These are phyloP conservation scores for Phyto melanocephala DNA, from an alignment of 2,888 invertebrate species.

Conservation along the genomic window DNA sequence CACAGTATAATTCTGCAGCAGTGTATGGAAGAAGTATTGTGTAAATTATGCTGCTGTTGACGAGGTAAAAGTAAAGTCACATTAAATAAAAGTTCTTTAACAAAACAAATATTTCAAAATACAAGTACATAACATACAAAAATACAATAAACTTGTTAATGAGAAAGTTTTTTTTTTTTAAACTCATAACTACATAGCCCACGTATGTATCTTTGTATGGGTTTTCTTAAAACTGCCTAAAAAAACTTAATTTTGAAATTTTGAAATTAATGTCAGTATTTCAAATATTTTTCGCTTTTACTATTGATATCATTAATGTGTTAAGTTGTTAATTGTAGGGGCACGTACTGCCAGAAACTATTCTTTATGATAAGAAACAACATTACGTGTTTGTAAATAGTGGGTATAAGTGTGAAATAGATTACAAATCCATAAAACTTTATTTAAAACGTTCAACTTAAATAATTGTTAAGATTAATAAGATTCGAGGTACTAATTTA, in stretches of 20 bases:
- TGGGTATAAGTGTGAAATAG: not conserved
- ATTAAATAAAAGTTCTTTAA: conserved; percentile 22
- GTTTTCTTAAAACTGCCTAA: no score
- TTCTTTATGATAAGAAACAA: not conserved
- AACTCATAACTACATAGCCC: no score
- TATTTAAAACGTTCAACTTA: not conserved
- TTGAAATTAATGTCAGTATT: not conserved
- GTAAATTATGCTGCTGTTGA: conserved; percentile 27
- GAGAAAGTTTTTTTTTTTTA: conserved; percentile 19
- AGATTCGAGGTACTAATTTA: no score
- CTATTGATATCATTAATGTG: conserved; percentile 3
- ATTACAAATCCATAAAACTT: not conserved
- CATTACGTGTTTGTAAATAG: not conserved
- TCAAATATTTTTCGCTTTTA: conserved; percentile 9
- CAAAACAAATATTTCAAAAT: not conserved
- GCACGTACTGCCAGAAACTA: conserved; percentile 9
- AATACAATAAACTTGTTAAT: no score
- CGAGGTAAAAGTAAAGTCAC: conserved; percentile 38
- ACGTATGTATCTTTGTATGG: no score
- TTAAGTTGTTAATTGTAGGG: conserved; percentile 33
- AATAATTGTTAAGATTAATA: not conserved
- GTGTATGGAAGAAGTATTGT: not conserved
- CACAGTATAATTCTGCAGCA: not conserved
- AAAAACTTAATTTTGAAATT: not conserved
- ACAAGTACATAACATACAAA: no score